Evolutionary conservation across 2,797 vertebrate species (phyloP).

Genomic region (Emys orbicularis): DNA sequence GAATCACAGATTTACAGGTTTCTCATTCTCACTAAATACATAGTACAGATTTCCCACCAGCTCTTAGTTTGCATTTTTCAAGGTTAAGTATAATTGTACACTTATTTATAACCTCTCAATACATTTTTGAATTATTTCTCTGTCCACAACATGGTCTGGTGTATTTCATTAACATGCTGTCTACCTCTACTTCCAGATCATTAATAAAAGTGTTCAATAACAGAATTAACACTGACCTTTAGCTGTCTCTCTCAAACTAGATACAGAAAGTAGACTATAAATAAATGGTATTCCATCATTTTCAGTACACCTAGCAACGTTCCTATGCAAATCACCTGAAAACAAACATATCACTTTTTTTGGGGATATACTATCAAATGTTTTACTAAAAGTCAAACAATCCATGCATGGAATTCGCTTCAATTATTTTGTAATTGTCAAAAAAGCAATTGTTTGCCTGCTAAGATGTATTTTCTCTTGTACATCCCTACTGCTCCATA

Average conservation of each 20-base stretch:
- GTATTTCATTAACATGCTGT: neutral
- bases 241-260: neutral
- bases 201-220: neutral
- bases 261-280: neutral
- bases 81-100: neutral
- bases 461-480: neutral
- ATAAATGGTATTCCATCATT: neutral
- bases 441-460: conserved; percentile 25
- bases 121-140: neutral
- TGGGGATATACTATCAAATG: neutral
- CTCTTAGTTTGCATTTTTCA: neutral
- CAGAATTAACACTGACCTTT: neutral
- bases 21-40: neutral
- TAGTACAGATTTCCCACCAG: neutral
- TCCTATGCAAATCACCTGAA: neutral
- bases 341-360: neutral
- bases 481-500: neutral
- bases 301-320: neutral
- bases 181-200: neutral
- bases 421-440: conserved; percentile 29
- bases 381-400: neutral
- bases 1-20: neutral
- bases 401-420: neutral
- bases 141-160: neutral
- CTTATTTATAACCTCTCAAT: neutral